Percentiles rank a stretch among this genome's conserved stretches.
phyloP scores from a whole-genome alignment of 2,797 vertebrate genomes.

The Pristis pectinata region DNA sequence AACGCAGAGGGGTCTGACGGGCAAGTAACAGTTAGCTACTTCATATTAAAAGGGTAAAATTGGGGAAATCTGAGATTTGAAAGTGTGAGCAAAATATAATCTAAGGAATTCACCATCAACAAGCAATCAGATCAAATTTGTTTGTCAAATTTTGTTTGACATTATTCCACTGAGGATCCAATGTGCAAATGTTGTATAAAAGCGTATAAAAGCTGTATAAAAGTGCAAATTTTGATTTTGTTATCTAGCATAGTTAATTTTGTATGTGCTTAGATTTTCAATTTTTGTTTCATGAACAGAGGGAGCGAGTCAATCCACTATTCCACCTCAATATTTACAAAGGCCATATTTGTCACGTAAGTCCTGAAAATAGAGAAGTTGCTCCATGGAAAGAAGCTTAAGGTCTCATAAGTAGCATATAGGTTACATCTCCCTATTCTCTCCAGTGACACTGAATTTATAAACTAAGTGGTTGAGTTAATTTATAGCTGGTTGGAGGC shows the following conservation, averaged over 20 bases:
- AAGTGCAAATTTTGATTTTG: background rate
- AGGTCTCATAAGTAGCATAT: background rate
- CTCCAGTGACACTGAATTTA: background rate
- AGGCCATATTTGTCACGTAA: constrained; percentile 9
- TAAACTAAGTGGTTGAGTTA: background rate
- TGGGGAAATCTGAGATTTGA: no score
- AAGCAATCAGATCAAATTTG: background rate
- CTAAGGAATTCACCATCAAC: no score
- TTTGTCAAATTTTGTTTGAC: background rate
- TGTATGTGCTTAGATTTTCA: background rate
- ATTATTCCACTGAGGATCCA: background rate
- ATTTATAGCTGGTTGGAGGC: no score
- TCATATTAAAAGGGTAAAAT: no score
- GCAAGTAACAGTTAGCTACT: no score
- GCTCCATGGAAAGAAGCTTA: background rate
- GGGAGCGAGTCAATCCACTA: background rate
- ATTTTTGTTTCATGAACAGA: background rate
- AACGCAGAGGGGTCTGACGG: no score
- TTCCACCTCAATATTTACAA: background rate
- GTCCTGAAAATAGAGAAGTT: background rate
- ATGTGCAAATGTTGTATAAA: no score
- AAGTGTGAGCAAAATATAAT: no score
- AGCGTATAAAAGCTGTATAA: no score
- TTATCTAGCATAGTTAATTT: background rate
- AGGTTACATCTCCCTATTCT: background rate